A percentile compares a stretch with the other conserved stretches of the same genome.
Conservation (phyloP, 1,140 invertebrate genomes). For the Homarus americanus region DNA sequence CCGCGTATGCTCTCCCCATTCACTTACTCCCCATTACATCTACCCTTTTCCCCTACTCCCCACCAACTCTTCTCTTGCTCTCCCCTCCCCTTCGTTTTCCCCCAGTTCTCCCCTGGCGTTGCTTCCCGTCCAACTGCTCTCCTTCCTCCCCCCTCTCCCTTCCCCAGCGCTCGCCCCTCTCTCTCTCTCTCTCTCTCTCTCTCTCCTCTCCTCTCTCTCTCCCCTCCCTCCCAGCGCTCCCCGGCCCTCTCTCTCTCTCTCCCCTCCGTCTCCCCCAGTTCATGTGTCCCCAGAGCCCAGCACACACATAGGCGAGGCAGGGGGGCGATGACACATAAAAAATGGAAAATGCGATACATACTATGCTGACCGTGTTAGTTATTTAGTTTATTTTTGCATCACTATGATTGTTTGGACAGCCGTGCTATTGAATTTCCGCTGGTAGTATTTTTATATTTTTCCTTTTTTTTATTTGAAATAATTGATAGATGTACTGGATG, state of each 20-base stretch:
- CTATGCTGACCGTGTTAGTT: constrained; percentile 24
- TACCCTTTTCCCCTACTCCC: neutral
- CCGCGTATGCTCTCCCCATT: neutral
- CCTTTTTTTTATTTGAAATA: constrained; percentile 19
- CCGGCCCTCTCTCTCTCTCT: too few species aligned
- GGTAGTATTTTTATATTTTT: constrained; percentile 26
- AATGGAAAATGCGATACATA: constrained; percentile 38
- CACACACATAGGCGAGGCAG: neutral
- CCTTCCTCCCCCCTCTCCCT: too few species aligned
- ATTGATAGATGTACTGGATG: constrained; percentile 57
- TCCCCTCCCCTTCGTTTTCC: too few species aligned
- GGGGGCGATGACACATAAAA: constrained; percentile 45
- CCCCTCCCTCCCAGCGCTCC: too few species aligned
- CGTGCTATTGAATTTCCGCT: constrained; percentile 44
- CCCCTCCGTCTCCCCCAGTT: neutral
- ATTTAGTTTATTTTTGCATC: constrained; percentile 41
- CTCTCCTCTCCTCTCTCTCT: neutral
- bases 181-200: neutral
- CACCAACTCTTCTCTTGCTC: neutral
- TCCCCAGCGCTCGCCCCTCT: neutral
- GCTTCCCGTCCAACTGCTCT: neutral
- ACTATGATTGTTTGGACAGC: constrained; percentile 64
- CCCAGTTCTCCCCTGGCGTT: neutral
- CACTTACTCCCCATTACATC: neutral
- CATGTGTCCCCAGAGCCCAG: constrained; percentile 7